Percentiles rank a stretch among this genome's conserved stretches.
These are phyloP conservation scores for Hypomecis punctinalis DNA, from an alignment of 2,888 invertebrate species.

Conservation along the genomic window DNA sequence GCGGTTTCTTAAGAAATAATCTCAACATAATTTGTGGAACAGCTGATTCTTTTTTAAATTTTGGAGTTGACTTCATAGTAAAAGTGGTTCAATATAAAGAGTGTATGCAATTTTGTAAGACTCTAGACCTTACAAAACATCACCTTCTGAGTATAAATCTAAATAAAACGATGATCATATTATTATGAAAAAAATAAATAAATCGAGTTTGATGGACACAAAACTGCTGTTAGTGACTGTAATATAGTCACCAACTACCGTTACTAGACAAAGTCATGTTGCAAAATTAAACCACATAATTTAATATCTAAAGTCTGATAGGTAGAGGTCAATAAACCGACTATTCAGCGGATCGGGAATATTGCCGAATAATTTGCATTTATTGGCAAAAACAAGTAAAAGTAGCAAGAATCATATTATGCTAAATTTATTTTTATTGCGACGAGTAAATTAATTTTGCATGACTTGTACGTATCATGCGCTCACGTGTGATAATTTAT, in stretches of 20 bases:
- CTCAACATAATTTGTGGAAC: too few relatives aligned
- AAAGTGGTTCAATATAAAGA: too few relatives aligned
- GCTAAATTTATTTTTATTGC: constrained; percentile 1
- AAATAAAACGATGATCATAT: too few relatives aligned
- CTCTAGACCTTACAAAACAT: too few relatives aligned
- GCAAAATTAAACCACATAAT: constrained; percentile 7
- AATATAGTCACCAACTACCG: background rate
- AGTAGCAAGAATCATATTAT: constrained; percentile 1
- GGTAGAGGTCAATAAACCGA: constrained; percentile 5
- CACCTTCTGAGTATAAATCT: too few relatives aligned
- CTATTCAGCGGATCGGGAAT: constrained; percentile 7
- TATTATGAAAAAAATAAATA: too few relatives aligned
- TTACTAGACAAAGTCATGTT: constrained; percentile 4
- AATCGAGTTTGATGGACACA: background rate
- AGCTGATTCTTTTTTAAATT: too few relatives aligned
- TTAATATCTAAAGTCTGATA: constrained; percentile 10
- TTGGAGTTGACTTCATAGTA: too few relatives aligned
- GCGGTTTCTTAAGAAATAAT: too few relatives aligned
- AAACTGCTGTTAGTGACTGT: background rate
- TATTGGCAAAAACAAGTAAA: constrained; percentile 2
- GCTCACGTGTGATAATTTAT: constrained; percentile 17
- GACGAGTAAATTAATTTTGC: background rate
- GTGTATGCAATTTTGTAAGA: too few relatives aligned
- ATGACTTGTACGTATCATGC: constrained; percentile 26
- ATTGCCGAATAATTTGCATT: constrained; percentile 9